These are phyloP conservation scores for Drosophila birchii DNA, from an alignment of 2,888 invertebrate genomes.

Conservation along the genomic window DNA sequence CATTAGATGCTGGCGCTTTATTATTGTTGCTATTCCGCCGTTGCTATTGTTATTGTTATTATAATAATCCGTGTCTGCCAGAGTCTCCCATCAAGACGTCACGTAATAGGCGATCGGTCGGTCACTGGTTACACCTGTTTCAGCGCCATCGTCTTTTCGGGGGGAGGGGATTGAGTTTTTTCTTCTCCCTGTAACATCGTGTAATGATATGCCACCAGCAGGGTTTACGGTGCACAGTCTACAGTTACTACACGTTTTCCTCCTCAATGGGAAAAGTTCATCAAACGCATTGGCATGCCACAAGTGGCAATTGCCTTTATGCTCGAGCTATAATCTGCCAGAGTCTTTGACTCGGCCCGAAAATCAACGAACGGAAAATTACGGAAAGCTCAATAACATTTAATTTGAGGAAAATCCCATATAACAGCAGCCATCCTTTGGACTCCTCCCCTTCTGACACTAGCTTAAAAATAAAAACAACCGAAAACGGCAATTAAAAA, in stretches of 20 bases:
- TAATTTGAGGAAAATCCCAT: slow-evolving; percentile 49
- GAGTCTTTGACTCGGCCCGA: slow-evolving; percentile 30
- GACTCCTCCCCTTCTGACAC: slow-evolving; percentile 32
- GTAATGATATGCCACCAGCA: slow-evolving; percentile 74
- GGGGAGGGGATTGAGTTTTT: neutral
- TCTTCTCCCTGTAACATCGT: slow-evolving; percentile 50
- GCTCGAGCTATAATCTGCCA: slow-evolving; percentile 26
- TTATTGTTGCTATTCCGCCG: slow-evolving; percentile 36
- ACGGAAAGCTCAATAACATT: slow-evolving; percentile 53
- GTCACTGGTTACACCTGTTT: slow-evolving; percentile 78
- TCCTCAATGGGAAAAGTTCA: slow-evolving; percentile 66
- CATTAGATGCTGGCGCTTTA: slow-evolving; percentile 18
- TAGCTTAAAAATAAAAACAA: neutral
- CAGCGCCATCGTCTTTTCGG: slow-evolving; percentile 29
- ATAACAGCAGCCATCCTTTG: slow-evolving; percentile 38
- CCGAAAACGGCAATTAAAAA: slow-evolving; percentile 63
- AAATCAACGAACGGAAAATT: slow-evolving; percentile 39
- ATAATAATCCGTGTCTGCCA: slow-evolving; percentile 62
- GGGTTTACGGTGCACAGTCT: slow-evolving; percentile 25
- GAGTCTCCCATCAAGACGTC: slow-evolving; percentile 62
- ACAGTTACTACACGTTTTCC: slow-evolving; percentile 34
- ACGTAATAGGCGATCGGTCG: slow-evolving; percentile 62
- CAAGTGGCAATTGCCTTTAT: slow-evolving; percentile 28
- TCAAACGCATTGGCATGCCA: slow-evolving; percentile 66
- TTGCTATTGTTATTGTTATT: slow-evolving; percentile 64